A percentile compares a stretch with the other conserved stretches of the same genome.
These are phyloP conservation scores for Phylloscopus collybita DNA, from an alignment of 2,797 vertebrate species.

Conservation along the genomic window DNA sequence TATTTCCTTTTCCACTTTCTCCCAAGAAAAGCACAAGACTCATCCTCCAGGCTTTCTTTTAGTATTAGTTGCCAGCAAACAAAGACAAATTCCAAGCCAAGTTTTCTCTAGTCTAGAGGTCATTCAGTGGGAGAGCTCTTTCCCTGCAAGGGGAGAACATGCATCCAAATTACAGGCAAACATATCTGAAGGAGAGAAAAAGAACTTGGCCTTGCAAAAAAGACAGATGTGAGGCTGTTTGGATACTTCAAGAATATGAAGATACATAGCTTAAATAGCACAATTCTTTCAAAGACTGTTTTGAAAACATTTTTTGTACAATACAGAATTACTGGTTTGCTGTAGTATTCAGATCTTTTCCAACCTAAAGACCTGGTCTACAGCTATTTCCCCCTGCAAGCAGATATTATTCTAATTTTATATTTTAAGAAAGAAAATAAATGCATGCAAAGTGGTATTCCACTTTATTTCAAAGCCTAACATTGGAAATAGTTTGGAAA, in stretches of 20 bases:
- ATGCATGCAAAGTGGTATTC: neutral
- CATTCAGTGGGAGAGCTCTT: neutral
- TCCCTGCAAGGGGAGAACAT: neutral
- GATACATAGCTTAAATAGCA: neutral
- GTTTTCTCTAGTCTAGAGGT: neutral
- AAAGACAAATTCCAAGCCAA: neutral
- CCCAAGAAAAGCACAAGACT: neutral
- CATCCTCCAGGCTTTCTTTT: neutral
- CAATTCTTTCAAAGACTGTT: neutral
- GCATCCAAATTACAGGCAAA: conserved; percentile 36
- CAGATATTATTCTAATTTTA: neutral
- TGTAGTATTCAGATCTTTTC: neutral
- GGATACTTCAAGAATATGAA: neutral
- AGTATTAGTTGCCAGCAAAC: neutral
- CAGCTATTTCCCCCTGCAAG: neutral
- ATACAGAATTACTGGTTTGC: neutral
- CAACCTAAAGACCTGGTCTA: neutral
- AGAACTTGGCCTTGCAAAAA: neutral
- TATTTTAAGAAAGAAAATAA: neutral
- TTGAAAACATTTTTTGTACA: neutral
- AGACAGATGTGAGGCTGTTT: neutral
- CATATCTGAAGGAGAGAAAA: neutral
- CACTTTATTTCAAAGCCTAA: neutral
- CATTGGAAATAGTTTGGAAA: neutral
- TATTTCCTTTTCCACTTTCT: neutral